Evolutionary conservation across 2,888 invertebrate genomes (phyloP).

Genomic region (Thalpophila matura): DNA sequence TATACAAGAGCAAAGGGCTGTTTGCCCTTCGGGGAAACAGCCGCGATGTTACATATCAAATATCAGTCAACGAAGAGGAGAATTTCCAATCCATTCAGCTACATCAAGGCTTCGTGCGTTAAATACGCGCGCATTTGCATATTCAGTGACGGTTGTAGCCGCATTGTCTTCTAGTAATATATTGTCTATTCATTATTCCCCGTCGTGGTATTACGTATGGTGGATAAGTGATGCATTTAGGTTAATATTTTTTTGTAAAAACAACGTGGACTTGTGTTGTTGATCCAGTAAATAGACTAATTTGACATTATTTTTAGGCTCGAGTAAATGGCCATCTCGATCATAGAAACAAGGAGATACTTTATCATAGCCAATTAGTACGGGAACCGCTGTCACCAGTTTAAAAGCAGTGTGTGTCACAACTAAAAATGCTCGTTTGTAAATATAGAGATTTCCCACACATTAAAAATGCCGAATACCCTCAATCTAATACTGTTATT

Average conservation of each 20-base stretch:
- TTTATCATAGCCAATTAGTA: no score
- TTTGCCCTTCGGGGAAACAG: no score
- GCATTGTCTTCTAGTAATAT: constrained; percentile 38
- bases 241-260: constrained; percentile 26
- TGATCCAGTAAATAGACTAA: background rate
- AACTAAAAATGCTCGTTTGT: no score
- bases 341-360: no score
- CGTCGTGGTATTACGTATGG: constrained; percentile 6
- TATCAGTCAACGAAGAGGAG: background rate
- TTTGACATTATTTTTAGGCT: background rate
- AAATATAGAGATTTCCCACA: no score
- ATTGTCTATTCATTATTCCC: constrained; percentile 35
- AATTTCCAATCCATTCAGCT: constrained; percentile 20
- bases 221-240: constrained; percentile 40
- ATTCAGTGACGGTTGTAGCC: constrained; percentile 22
- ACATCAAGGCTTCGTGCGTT: constrained; percentile 32
- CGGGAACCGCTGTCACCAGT: no score
- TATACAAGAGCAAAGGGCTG: no score
- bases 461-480: no score
- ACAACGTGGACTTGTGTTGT: constrained; percentile 7
- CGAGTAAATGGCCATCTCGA: background rate
- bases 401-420: no score
- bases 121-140: constrained; percentile 28
- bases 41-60: no score
- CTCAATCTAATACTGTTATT: no score